Percentiles rank a stretch among this genome's conserved stretches.
These are phyloP conservation scores for Takifugu bimaculatus DNA, from an alignment of 2,113 vertebrate species.

Conservation along the genomic window DNA sequence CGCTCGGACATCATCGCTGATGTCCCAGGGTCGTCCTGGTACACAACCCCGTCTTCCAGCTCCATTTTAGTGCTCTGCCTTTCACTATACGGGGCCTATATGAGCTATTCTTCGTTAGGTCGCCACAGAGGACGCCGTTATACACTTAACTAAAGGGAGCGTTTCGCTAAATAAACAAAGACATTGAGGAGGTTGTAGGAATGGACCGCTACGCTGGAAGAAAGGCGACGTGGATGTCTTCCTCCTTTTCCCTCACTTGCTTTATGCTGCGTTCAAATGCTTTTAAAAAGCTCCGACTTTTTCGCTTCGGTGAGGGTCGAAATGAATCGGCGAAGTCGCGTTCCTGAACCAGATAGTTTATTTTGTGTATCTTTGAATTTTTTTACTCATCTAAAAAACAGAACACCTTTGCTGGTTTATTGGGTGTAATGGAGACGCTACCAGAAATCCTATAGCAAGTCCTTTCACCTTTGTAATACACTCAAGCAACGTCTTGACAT, in stretches of 20 bases:
- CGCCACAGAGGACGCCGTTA: constrained; percentile 39
- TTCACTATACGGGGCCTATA: constrained; percentile 29
- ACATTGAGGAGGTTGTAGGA: constrained; percentile 35
- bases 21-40: constrained; percentile 94
- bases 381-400: too few relatives aligned
- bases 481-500: too few relatives aligned
- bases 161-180: constrained; percentile 21
- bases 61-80: constrained; percentile 70
- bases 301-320: rapidly evolving
- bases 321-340: too few relatives aligned
- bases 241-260: constrained; percentile 52
- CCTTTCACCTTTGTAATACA: too few relatives aligned
- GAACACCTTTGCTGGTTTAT: too few relatives aligned
- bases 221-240: constrained; percentile 62
- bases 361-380: too few relatives aligned
- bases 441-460: too few relatives aligned
- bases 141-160: neutral
- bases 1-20: constrained; percentile 95
- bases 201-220: constrained; percentile 38
- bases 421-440: too few relatives aligned
- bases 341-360: too few relatives aligned
- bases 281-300: neutral
- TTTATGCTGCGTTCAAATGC: constrained; percentile 51
- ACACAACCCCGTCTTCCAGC: constrained; percentile 88
- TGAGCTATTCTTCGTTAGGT: constrained; percentile 17